Percentiles rank a stretch among this genome's conserved stretches.
These are phyloP conservation scores for Toxostoma redivivum DNA, from an alignment of 2,113 vertebrate genomes.

Conservation along the genomic window DNA sequence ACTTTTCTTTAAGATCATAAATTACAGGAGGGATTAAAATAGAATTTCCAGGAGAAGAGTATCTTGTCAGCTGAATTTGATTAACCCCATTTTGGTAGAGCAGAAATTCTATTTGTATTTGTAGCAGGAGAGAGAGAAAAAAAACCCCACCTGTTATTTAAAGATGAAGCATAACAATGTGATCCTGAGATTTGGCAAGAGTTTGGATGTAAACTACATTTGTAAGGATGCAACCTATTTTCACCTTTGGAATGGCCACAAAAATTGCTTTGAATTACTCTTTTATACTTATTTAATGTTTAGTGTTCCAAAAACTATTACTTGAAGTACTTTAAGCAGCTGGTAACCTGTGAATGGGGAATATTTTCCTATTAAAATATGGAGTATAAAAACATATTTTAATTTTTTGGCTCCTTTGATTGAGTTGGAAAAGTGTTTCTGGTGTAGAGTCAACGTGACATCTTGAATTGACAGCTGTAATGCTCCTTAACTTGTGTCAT, in stretches of 20 bases:
- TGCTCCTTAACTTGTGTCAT: neutral
- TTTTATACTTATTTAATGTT: neutral
- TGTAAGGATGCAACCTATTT: neutral
- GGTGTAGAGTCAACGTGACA: neutral
- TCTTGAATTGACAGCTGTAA: conserved; percentile 11
- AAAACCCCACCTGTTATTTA: neutral
- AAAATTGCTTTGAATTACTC: neutral
- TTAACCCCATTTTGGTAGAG: neutral
- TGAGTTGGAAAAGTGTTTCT: neutral
- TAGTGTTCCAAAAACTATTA: neutral
- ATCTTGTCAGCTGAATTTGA: conserved; percentile 47
- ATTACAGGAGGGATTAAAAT: conserved; percentile 33
- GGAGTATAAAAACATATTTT: neutral
- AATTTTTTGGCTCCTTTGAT: neutral
- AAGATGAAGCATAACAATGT: neutral
- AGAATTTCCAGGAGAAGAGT: conserved; percentile 27
- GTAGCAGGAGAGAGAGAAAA: neutral
- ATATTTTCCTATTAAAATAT: neutral
- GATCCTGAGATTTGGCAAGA: neutral
- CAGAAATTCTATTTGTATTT: conserved; percentile 37
- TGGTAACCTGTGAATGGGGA: neutral
- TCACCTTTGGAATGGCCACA: neutral
- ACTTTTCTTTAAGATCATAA: conserved; percentile 1
- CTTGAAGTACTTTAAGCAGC: neutral
- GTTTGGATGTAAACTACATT: neutral